A percentile compares a stretch with the other conserved stretches of the same genome.
Conservation (phyloP, 1,140 invertebrate species). For the Penaeus chinensis region DNA sequence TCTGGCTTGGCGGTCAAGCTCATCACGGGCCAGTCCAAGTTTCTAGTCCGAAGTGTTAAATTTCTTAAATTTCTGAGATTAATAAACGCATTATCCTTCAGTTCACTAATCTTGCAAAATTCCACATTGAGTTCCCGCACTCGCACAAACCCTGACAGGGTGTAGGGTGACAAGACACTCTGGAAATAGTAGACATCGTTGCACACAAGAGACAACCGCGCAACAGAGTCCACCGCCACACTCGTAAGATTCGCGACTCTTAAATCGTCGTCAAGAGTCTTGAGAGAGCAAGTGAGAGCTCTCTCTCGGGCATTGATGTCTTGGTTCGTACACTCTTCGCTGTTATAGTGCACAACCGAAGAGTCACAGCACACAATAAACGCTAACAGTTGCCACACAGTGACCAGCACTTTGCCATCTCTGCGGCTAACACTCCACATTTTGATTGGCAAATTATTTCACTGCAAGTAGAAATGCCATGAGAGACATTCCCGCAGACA, state of each 20-base stretch:
- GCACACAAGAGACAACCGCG: slow-evolving; percentile 49
- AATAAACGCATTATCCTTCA: slow-evolving; percentile 76
- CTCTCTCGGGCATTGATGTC: slow-evolving; percentile 44
- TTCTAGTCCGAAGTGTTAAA: slow-evolving; percentile 85
- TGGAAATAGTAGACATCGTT: slow-evolving; percentile 51
- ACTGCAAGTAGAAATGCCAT: slow-evolving; percentile 47
- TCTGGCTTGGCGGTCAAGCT: slow-evolving; percentile 76
- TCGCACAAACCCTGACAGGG: slow-evolving; percentile 55
- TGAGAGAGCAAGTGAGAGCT: slow-evolving; percentile 52
- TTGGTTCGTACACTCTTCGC: slow-evolving; percentile 44
- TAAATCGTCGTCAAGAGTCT: slow-evolving; percentile 48
- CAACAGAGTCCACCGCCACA: slow-evolving; percentile 48
- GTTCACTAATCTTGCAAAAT: slow-evolving; percentile 60
- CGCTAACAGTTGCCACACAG: not conserved
- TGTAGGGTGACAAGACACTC: slow-evolving; percentile 45
- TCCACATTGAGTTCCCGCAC: slow-evolving; percentile 55
- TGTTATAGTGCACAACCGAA: slow-evolving; percentile 8
- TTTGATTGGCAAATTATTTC: slow-evolving; percentile 52
- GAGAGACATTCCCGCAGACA: slow-evolving; percentile 52
- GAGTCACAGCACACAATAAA: slow-evolving; percentile 21
- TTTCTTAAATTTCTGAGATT: slow-evolving; percentile 74
- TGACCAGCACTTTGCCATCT: slow-evolving; percentile 38
- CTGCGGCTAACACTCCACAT: slow-evolving; percentile 40
- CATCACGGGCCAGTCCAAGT: slow-evolving; percentile 79
- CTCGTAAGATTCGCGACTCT: slow-evolving; percentile 57